phyloP scores from a whole-genome alignment of 64 coral and sea anemone genomes.

The Stichodactyla helianthus region DNA sequence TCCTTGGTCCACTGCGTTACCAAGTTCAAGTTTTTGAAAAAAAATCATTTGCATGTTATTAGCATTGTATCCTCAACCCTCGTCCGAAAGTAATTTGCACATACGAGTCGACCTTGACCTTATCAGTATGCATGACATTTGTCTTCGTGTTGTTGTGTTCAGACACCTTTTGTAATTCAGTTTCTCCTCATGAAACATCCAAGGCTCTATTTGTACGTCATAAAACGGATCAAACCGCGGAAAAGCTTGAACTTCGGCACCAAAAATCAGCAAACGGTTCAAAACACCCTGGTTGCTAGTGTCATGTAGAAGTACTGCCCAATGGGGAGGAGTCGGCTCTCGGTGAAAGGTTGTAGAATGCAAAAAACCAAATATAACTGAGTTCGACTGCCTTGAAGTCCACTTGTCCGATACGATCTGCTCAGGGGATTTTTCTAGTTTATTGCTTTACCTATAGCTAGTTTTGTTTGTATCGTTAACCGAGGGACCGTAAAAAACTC shows the following conservation, averaged over 20 bases:
- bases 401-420: too few species aligned
- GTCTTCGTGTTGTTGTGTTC: background rate
- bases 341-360: background rate
- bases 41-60: background rate
- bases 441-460: too few species aligned
- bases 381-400: too few species aligned
- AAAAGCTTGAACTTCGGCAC: background rate
- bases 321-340: background rate
- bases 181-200: background rate
- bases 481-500: too few species aligned
- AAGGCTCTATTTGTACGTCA: background rate
- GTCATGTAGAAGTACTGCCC: background rate
- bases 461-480: too few species aligned
- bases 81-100: background rate
- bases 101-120: constrained; percentile 16
- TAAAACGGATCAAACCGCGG: background rate
- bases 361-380: too few species aligned
- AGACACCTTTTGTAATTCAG: background rate
- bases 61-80: background rate
- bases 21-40: constrained; percentile 15
- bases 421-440: too few species aligned
- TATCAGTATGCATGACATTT: background rate
- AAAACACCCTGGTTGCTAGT: too few species aligned
- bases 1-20: background rate
- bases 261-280: too few species aligned